Conservation (phyloP, 2,888 invertebrate genomes). For the Phrixothrix hirtus region DNA sequence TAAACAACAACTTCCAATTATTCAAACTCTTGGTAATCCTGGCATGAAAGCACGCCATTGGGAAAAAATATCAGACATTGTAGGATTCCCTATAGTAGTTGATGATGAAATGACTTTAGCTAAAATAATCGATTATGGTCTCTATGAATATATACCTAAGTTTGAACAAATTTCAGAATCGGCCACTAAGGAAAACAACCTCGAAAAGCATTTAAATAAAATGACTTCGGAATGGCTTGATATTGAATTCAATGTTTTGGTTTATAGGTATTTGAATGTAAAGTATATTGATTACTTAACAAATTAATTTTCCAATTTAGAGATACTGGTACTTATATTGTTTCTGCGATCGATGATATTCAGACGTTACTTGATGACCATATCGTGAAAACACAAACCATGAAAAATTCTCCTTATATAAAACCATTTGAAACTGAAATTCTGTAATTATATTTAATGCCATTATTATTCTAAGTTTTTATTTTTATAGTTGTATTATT, state of each 20-base stretch:
- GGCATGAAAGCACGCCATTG: slow-evolving; percentile 91
- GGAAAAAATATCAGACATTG: slow-evolving; percentile 93
- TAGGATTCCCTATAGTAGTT: slow-evolving; percentile 88
- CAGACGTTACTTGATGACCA: slow-evolving; percentile 93
- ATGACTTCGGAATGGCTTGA: slow-evolving; percentile 93
- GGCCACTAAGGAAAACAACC: slow-evolving; percentile 92
- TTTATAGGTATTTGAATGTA: slow-evolving; percentile 65
- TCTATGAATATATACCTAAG: slow-evolving; percentile 84
- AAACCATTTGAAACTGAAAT: slow-evolving; percentile 90
- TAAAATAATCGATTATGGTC: slow-evolving; percentile 86
- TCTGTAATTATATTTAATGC: slow-evolving; percentile 65
- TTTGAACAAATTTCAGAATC: slow-evolving; percentile 93
- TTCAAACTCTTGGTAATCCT: slow-evolving; percentile 91
- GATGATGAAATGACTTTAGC: slow-evolving; percentile 80
- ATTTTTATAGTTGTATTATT: no score
- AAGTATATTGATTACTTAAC: no score
- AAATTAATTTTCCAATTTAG: slow-evolving; percentile 55
- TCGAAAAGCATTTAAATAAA: slow-evolving; percentile 85
- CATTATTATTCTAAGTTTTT: no score
- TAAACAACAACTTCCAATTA: slow-evolving; percentile 86
- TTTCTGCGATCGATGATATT: slow-evolving; percentile 91
- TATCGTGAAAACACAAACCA: slow-evolving; percentile 94
- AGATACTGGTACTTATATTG: slow-evolving; percentile 87
- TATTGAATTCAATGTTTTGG: slow-evolving; percentile 71
- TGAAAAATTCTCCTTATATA: slow-evolving; percentile 96